These are phyloP conservation scores for Ifrita kowaldi DNA, from an alignment of 2,113 vertebrate species.

Conservation along the genomic window DNA sequence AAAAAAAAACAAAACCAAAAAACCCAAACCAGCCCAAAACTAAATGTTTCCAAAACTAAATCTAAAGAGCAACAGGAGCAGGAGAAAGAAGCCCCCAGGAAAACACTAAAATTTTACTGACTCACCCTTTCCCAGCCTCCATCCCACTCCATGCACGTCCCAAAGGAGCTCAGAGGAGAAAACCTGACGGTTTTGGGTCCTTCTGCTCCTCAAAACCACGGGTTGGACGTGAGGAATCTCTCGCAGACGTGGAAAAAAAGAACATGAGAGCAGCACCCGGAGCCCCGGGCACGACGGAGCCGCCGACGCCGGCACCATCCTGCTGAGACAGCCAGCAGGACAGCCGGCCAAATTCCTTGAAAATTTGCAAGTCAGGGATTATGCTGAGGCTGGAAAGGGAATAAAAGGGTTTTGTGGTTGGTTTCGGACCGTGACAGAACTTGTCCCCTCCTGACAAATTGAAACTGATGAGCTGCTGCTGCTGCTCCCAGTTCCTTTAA, in stretches of 20 bases:
- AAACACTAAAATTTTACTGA: background rate
- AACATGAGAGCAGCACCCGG: background rate
- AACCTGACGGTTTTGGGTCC: background rate
- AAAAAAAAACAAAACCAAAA: background rate
- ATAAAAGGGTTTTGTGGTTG: background rate
- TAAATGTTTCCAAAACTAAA: fast-evolving
- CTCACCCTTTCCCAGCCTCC: background rate
- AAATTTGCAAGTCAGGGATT: background rate
- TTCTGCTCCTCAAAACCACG: background rate
- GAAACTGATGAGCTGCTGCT: background rate
- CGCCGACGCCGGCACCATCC: background rate
- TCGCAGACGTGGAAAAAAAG: background rate
- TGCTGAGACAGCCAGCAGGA: background rate
- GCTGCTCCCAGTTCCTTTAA: background rate
- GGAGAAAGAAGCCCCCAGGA: background rate
- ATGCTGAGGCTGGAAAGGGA: background rate
- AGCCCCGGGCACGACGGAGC: background rate
- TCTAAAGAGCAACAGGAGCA: background rate
- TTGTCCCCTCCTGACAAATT: background rate
- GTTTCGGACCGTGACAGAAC: background rate
- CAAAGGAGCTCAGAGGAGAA: background rate
- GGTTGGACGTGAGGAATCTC: background rate
- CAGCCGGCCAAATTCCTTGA: background rate
- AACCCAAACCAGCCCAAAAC: background rate
- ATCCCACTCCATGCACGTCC: background rate